Evolutionary conservation across 2,797 vertebrate species (phyloP).

Genomic region (Leptoclinus maculatus): DNA sequence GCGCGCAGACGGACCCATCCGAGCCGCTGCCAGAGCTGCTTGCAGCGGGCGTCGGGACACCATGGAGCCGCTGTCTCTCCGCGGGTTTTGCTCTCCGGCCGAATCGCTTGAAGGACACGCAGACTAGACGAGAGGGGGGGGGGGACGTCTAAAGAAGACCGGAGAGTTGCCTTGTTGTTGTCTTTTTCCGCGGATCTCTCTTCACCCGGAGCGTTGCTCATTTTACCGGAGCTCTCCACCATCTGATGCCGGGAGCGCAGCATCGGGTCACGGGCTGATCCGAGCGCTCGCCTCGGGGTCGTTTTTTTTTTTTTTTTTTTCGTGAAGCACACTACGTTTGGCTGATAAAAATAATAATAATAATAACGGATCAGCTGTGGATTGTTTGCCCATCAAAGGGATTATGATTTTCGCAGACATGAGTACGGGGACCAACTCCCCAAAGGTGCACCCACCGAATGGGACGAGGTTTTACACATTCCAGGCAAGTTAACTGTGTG

Average conservation of each 20-base stretch:
- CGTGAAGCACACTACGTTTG: constrained; percentile 9
- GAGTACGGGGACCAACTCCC: constrained; percentile 94
- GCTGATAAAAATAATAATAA: constrained; percentile 16
- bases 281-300: constrained; percentile 31
- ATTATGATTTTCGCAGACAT: constrained; percentile 99
- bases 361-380: constrained; percentile 82
- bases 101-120: constrained; percentile 1
- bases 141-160: background rate
- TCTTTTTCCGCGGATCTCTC: background rate
- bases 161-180: constrained; percentile 12
- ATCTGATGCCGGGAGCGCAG: constrained; percentile 60
- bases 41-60: constrained; percentile 58
- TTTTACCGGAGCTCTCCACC: constrained; percentile 43
- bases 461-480: constrained; percentile 98
- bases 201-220: constrained; percentile 37
- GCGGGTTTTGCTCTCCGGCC: constrained; percentile 10
- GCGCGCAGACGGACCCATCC: constrained; percentile 90
- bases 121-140: background rate
- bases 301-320: background rate
- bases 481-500: constrained; percentile 89
- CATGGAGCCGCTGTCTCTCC: constrained; percentile 66
- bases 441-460: constrained; percentile 97
- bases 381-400: constrained; percentile 82
- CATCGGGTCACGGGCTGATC: constrained; percentile 58
- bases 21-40: constrained; percentile 83